Conservation (phyloP, 2,797 vertebrate species). For the Pristis pectinata region DNA sequence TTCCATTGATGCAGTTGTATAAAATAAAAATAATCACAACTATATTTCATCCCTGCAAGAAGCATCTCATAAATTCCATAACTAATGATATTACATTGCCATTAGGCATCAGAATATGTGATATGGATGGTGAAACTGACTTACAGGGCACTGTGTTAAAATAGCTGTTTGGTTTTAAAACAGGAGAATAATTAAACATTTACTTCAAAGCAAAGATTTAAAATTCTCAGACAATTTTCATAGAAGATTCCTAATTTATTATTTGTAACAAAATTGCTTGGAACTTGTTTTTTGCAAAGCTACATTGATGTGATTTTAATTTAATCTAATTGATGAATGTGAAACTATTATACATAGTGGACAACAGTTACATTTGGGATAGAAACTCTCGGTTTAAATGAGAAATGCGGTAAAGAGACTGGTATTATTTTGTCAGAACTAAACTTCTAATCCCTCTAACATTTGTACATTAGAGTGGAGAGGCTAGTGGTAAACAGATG, state of each 20-base stretch:
- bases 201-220: neutral
- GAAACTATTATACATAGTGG: neutral
- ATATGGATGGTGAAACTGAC: neutral
- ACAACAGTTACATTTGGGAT: neutral
- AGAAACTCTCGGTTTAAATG: neutral
- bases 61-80: neutral
- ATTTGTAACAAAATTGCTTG: neutral
- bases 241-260: neutral
- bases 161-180: neutral
- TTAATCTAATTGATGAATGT: neutral
- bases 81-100: neutral
- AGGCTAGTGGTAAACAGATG: constrained; percentile 10
- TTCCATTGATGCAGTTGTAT: neutral
- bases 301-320: neutral
- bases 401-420: too few species aligned
- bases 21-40: neutral
- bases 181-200: neutral
- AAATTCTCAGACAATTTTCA: neutral
- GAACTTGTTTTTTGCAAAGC: neutral
- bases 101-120: neutral
- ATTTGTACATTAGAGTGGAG: neutral
- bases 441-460: neutral
- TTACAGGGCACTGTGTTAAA: neutral
- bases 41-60: constrained; percentile 10
- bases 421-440: neutral